These are phyloP conservation scores for Picus viridis DNA, from an alignment of 2,797 vertebrate species.

Conservation along the genomic window DNA sequence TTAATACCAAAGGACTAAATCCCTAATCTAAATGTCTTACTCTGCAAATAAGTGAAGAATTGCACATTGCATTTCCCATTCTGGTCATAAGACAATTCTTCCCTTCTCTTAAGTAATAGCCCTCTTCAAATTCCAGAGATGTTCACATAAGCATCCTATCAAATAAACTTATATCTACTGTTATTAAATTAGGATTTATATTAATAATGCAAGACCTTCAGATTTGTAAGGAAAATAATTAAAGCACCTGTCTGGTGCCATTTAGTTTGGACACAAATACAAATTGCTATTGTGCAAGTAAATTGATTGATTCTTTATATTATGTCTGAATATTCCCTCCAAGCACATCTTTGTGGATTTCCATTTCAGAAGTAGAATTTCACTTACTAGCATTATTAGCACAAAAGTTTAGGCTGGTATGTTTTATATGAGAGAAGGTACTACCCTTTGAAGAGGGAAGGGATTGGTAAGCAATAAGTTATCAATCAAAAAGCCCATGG, in stretches of 20 bases:
- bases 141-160: not conserved
- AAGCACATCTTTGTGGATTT: not conserved
- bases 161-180: not conserved
- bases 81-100: not conserved
- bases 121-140: not conserved
- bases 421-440: not conserved
- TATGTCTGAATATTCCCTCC: not conserved
- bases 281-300: not conserved
- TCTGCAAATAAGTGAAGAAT: not conserved
- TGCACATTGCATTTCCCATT: not conserved
- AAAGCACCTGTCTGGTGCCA: rapidly evolving
- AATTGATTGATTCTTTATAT: not conserved
- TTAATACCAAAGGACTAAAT: not conserved
- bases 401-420: not conserved
- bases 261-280: not conserved
- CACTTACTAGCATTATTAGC: not conserved
- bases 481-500: not conserved
- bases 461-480: not conserved
- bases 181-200: not conserved
- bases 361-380: not conserved
- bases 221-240: not conserved
- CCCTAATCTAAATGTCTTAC: not conserved
- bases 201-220: not conserved
- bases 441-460: not conserved
- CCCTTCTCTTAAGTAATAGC: not conserved